Evolutionary conservation across 64 coral and sea anemone genomes (phyloP).

Genomic region (Actinia equina): DNA sequence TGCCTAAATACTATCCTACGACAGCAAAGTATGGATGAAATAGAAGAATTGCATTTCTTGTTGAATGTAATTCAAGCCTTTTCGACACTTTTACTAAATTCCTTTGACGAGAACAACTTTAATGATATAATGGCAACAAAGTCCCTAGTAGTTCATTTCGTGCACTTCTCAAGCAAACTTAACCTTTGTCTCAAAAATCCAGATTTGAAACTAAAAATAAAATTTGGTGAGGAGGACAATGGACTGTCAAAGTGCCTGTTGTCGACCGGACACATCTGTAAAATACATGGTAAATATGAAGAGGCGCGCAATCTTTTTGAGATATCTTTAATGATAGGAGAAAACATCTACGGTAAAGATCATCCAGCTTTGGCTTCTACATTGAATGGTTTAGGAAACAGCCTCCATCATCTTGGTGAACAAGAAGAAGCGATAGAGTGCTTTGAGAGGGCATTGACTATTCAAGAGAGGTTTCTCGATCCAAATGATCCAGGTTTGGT

Average conservation of each 20-base stretch:
- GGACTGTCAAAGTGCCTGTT: not conserved
- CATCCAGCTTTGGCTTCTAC: not conserved
- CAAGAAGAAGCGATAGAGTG: not conserved
- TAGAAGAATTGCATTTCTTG: not conserved
- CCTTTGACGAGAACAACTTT: not conserved
- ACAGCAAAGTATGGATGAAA: not conserved
- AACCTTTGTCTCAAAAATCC: not conserved
- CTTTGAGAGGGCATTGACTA: not conserved
- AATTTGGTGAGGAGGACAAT: not conserved
- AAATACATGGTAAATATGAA: not conserved
- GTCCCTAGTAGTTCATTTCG: constrained; percentile 10
- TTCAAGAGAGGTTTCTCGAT: not conserved
- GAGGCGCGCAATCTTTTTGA: not conserved
- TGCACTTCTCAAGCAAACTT: not conserved
- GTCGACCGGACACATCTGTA: not conserved
- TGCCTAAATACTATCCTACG: too few species aligned
- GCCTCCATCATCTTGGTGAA: not conserved
- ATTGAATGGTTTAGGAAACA: not conserved
- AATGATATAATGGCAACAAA: not conserved
- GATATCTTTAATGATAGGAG: not conserved
- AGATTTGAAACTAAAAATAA: not conserved
- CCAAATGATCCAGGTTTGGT: not conserved
- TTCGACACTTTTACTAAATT: not conserved
- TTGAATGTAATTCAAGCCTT: not conserved
- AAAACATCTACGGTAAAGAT: not conserved